A percentile compares a stretch with the other conserved stretches of the same genome.
Conservation (phyloP, 1,140 invertebrate species). For the Zaprionus tsacasi region DNA sequence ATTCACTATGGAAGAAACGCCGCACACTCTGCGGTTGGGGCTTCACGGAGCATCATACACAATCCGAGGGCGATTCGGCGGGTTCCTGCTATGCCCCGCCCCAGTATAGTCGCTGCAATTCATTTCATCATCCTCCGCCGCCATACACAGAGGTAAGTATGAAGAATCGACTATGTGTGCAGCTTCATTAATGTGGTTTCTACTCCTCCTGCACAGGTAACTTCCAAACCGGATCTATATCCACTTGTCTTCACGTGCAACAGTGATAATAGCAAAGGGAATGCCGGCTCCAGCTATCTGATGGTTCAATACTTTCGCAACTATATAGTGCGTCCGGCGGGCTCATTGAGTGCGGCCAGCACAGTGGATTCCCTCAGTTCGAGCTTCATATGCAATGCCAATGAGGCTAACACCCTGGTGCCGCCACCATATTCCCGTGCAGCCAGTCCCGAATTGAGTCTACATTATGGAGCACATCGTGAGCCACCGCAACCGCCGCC, state of each 20-base stretch:
- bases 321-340: slow-evolving; percentile 88
- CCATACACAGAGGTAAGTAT: slow-evolving; percentile 91
- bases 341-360: slow-evolving; percentile 91
- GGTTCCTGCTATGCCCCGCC: slow-evolving; percentile 91
- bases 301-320: slow-evolving; percentile 93
- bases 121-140: slow-evolving; percentile 90
- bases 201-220: slow-evolving; percentile 86
- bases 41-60: slow-evolving; percentile 83
- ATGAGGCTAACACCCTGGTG: slow-evolving; percentile 91
- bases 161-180: neutral
- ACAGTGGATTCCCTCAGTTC: slow-evolving; percentile 92
- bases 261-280: slow-evolving; percentile 86
- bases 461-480: slow-evolving; percentile 79
- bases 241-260: slow-evolving; percentile 92
- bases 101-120: slow-evolving; percentile 91
- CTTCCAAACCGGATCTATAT: slow-evolving; percentile 93
- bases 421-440: slow-evolving; percentile 92
- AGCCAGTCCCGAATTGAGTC: slow-evolving; percentile 87
- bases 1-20: slow-evolving; percentile 88
- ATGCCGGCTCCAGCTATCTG: slow-evolving; percentile 89
- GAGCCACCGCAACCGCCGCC: slow-evolving; percentile 13
- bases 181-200: neutral
- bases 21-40: slow-evolving; percentile 85
- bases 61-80: slow-evolving; percentile 89
- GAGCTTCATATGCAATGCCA: slow-evolving; percentile 92